Conservation (phyloP, 2,797 vertebrate species). For the Myotis findleyi region DNA sequence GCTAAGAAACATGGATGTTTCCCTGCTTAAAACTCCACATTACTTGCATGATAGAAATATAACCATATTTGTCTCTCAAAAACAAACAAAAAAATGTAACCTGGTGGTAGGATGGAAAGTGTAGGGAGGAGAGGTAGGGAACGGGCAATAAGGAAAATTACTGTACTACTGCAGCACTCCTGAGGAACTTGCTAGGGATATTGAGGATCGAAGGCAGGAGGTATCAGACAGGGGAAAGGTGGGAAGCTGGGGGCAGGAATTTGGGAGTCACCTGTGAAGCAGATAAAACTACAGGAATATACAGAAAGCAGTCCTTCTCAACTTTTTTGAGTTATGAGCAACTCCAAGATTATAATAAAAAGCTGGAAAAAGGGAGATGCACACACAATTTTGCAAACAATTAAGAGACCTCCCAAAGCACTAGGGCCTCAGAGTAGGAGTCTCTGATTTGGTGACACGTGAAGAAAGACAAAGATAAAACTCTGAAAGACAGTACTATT, state of each 20-base stretch:
- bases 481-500: not conserved
- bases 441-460: not conserved
- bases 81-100: not conserved
- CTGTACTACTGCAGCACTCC: not conserved
- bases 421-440: not conserved
- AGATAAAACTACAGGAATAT: not conserved
- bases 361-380: not conserved
- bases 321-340: not conserved
- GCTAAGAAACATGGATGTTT: not conserved
- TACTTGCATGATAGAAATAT: not conserved
- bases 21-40: not conserved
- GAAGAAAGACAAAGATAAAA: slow-evolving; percentile 20
- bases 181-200: not conserved
- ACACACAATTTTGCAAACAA: not conserved
- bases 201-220: not conserved
- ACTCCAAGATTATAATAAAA: not conserved
- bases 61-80: slow-evolving; percentile 42
- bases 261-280: not conserved
- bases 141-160: not conserved
- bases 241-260: not conserved
- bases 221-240: not conserved
- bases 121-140: not conserved
- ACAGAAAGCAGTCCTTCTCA: not conserved
- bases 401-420: not conserved
- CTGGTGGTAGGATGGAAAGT: not conserved